Evolutionary conservation across 2,113 vertebrate species (phyloP), one percentile per base, ranked within the genome.

Genomic region (Copsychus sechellarum): DNA sequence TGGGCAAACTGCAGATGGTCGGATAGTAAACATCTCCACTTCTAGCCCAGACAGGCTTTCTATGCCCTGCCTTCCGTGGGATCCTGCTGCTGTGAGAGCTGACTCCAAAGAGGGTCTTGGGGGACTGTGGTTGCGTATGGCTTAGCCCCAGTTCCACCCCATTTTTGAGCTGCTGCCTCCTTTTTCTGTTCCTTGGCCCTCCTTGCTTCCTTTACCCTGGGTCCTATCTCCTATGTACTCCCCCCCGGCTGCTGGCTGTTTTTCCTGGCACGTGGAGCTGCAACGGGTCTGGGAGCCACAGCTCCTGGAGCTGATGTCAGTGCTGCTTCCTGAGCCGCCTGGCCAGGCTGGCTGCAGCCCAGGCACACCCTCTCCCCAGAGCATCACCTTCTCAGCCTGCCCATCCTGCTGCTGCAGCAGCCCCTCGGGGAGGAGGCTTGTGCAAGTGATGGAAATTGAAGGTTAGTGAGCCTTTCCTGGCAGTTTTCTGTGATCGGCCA

Each of bases 401-500:
- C 48, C 0, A 2, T 40, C 4, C 40, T 56, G 42, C 74, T 1
- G 1, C 70, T 38, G 51, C 14, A 6, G 66, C 84, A 56, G 48
- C 79, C 62, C 43, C 31, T 11, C 2, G 1, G 53, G 34, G 28
- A 48, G 48, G 23, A 77, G 66, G 16, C 25, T 21, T 8, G 13
- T 31, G 8, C 28, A 11, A 25, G 24, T 11, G 23, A 5, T 38
- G 42, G 51, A 53, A 92, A 64, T 22, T 19, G 61, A 50, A 21
- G 5, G 4, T 29, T 80, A n/a, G 15, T 0, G 2, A 62, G 31
- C 17, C 48, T 66, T 86, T 76, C 57, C 5, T 13, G 21, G 58
- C 0, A 0, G 0, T 76, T 58, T 86, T 73, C 71, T 60, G 45
- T 2, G 4, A 34, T 50, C 0, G 0, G 8, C 51, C 11, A 0